phyloP scores from a whole-genome alignment of 2,888 invertebrate genomes.

The Hypolimnas misippus region DNA sequence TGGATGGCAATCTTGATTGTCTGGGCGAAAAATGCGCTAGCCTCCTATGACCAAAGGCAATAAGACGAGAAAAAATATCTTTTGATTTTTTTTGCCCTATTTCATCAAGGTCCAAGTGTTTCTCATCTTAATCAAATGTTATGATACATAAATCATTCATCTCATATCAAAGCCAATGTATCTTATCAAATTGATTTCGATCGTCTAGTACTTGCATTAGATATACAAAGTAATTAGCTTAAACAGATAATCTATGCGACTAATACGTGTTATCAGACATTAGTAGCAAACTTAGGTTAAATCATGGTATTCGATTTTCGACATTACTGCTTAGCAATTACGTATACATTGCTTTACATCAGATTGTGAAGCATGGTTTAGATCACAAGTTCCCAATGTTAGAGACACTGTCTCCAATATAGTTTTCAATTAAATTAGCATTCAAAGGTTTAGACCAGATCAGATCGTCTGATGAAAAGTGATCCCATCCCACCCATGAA shows the following conservation, averaged over 20 bases:
- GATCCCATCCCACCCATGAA: no score
- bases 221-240: slow-evolving; percentile 17
- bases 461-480: no score
- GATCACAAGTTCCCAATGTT: neutral
- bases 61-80: no score
- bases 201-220: slow-evolving; percentile 3
- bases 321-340: neutral
- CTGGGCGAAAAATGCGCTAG: no score
- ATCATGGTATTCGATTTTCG: slow-evolving; percentile 1
- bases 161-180: neutral
- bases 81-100: no score
- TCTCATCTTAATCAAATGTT: neutral
- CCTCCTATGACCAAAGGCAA: no score
- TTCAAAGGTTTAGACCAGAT: no score
- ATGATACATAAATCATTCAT: neutral
- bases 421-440: no score
- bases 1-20: no score
- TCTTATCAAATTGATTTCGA: slow-evolving; percentile 2
- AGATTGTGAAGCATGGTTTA: neutral
- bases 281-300: slow-evolving; percentile 3
- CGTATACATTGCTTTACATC: neutral
- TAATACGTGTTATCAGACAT: slow-evolving; percentile 9
- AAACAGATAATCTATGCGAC: slow-evolving; percentile 16
- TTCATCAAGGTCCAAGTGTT: no score
- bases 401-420: no score